Base-by-base conservation (phyloP, 2,888 invertebrate genomes). In the Stratiomys singularior region DNA sequence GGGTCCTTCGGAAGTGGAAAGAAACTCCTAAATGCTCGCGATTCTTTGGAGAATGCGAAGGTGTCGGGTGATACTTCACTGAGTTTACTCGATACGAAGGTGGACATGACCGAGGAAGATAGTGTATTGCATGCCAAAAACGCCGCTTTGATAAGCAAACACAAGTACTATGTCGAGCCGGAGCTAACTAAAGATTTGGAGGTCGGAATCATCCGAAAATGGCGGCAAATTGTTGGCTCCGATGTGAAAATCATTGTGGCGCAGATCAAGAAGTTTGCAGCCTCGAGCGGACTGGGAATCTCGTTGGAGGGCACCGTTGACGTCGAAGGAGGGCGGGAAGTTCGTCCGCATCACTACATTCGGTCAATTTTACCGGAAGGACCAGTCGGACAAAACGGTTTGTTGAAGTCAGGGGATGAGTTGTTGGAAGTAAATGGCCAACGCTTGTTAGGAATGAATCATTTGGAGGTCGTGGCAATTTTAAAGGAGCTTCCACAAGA, bases 241-340 rank as follows among this genome's bases (percentile, higher is more conserved):
- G 93, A 94, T 81, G 91, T 91, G 76, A 93, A 94, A 84, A 93
- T 95, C 83, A 92, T 90, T 69, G 93, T 96, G 71, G 94, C 95
- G 0, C 94, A 95, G 85, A 87, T 96, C 81, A 92, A 92, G 81
- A 96, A 96, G 88, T 94, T 94, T 83, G 92, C 92, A 18, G 95
- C 96, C 83, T 96, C 96, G 60, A 97, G 97, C 64, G 99, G 99
- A 1, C 90, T 99, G 76, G 99, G 99, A 46, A 98, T 99, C 83
- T 98, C 97, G 71, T 89, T 99, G 80, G 98, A 99, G 87, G 99
- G 99, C 74, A 99, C 99, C 0, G 99, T 98, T 56, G 99, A 99
- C 86, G 98, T 99, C 76, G 94, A 95, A 84, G 99, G 99, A 0
- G 99, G 99, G 0, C 92, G 95, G 78, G 99, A 99, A 89, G 96